Evolutionary conservation across 2,797 vertebrate species (phyloP).

Genomic region (Chaetodon trifasciatus): DNA sequence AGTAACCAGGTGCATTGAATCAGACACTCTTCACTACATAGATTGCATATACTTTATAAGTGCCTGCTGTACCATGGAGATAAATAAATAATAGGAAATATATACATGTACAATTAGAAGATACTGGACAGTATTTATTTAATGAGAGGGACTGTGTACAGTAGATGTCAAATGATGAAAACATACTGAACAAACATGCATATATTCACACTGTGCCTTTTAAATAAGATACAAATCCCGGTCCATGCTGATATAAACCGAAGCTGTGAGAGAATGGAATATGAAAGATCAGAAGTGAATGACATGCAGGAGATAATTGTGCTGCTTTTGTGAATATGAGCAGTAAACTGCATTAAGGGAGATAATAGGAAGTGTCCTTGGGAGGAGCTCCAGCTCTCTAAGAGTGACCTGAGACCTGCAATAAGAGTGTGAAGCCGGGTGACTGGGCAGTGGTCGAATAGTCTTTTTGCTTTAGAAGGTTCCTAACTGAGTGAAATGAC

Average conservation of each 20-base stretch:
- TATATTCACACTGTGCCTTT: not conserved
- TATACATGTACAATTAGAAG: not conserved
- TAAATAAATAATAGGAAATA: not conserved
- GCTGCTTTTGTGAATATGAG: not conserved
- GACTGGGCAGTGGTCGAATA: not conserved
- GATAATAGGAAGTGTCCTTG: not conserved
- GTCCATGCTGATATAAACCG: not conserved
- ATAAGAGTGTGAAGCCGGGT: not conserved
- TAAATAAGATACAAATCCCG: not conserved
- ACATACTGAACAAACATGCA: not conserved
- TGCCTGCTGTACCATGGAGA: not conserved
- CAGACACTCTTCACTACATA: not conserved
- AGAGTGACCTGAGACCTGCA: slow-evolving; percentile 4
- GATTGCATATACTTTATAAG: not conserved
- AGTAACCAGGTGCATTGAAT: not conserved
- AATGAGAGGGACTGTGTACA: not conserved
- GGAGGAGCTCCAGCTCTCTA: not conserved
- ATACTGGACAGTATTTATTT: not conserved
- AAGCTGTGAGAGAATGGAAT: not conserved
- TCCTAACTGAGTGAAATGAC: too few species aligned
- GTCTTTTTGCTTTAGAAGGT: too few species aligned
- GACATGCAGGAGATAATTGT: not conserved
- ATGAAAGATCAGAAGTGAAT: not conserved
- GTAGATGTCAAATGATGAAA: not conserved
- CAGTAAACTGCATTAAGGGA: slow-evolving; percentile 2